Evolutionary conservation across 2,113 vertebrate species (phyloP).

Genomic region (Chrysemys picta): DNA sequence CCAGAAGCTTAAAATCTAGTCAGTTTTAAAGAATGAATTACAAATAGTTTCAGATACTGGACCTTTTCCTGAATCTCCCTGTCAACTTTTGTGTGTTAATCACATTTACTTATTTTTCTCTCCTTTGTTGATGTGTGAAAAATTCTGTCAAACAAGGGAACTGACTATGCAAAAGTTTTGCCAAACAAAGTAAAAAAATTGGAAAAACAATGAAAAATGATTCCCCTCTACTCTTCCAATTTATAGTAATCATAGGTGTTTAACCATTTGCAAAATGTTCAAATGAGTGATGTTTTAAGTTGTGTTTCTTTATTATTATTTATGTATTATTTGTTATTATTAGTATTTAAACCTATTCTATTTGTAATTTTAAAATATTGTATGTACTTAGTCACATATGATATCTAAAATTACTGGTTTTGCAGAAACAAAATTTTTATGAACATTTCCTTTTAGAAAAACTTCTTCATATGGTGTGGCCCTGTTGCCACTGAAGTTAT

Average conservation of each 20-base stretch:
- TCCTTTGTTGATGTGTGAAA: background rate
- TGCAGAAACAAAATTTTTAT: background rate
- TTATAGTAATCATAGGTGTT: background rate
- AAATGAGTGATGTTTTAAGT: background rate
- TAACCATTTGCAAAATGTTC: slow-evolving; percentile 4
- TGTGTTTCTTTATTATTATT: background rate
- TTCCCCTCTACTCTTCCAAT: background rate
- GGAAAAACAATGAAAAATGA: rapidly evolving
- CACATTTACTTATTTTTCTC: background rate
- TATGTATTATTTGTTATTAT: no score
- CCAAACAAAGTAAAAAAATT: background rate
- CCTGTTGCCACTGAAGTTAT: background rate
- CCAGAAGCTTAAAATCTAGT: background rate
- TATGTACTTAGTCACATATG: background rate
- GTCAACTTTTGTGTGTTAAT: background rate
- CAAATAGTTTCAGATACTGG: background rate
- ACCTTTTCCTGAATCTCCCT: background rate
- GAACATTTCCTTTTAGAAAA: background rate
- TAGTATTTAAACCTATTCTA: background rate
- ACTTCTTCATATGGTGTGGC: background rate
- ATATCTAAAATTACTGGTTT: background rate
- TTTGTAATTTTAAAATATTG: background rate
- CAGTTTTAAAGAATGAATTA: background rate
- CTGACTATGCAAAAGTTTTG: background rate
- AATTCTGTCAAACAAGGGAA: background rate